Conservation (phyloP, 2,888 invertebrate species). For the Hyles lineata region DNA sequence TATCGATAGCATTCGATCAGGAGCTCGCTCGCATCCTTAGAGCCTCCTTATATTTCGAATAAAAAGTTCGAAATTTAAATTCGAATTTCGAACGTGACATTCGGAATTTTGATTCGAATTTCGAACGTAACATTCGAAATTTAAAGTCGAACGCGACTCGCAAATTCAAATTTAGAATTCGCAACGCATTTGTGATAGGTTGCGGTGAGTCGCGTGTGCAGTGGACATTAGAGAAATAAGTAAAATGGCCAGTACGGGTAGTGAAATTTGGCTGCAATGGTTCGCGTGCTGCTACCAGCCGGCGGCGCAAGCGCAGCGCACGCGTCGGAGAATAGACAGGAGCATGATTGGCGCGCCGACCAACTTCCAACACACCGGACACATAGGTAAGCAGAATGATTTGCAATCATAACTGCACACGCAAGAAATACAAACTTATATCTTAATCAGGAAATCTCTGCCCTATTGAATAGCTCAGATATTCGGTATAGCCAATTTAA, state of each 20-base stretch:
- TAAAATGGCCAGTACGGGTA: slow-evolving; percentile 89
- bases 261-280: slow-evolving; percentile 96
- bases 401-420: no score
- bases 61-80: slow-evolving; percentile 31
- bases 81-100: slow-evolving; percentile 22
- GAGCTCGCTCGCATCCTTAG: slow-evolving; percentile 46
- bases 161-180: slow-evolving; percentile 32
- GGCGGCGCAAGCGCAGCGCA: slow-evolving; percentile 89
- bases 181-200: slow-evolving; percentile 46
- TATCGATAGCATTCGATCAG: slow-evolving; percentile 51
- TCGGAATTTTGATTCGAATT: slow-evolving; percentile 35
- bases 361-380: slow-evolving; percentile 97
- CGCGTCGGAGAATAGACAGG: slow-evolving; percentile 92
- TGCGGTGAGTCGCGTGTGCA: slow-evolving; percentile 47
- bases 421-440: no score
- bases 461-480: no score
- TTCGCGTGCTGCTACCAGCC: slow-evolving; percentile 96
- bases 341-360: slow-evolving; percentile 98
- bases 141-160: slow-evolving; percentile 20
- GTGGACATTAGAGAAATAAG: slow-evolving; percentile 54
- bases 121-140: slow-evolving; percentile 26
- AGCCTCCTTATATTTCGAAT: slow-evolving; percentile 41
- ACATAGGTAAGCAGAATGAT: slow-evolving; percentile 69
- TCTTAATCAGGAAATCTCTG: no score
- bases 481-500: no score